A percentile compares a stretch with the other conserved stretches of the same genome.
Evolutionary conservation across 2,888 invertebrate species (phyloP).

Genomic region (Fragum whitleyi): DNA sequence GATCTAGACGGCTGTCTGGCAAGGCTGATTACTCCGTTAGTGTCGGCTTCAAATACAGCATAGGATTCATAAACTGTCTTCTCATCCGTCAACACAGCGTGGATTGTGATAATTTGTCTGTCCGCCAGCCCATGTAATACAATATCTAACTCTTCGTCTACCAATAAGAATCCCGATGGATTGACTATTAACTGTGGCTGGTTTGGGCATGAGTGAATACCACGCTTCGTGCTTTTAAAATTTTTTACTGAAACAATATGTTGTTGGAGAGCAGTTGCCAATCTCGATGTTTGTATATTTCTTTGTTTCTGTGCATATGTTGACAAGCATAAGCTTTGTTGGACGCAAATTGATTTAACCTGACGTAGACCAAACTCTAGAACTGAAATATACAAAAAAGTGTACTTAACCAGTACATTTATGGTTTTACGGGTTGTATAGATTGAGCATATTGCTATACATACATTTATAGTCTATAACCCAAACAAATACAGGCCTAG

Average conservation of each 20-base stretch:
- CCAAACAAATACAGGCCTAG: too few species aligned
- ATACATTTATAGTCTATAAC: too few species aligned
- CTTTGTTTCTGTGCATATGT: background rate
- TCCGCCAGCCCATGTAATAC: constrained; percentile 43
- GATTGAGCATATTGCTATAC: too few species aligned
- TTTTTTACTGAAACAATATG: background rate
- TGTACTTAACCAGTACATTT: too few species aligned
- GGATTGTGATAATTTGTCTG: constrained; percentile 54
- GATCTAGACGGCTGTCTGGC: constrained; percentile 42
- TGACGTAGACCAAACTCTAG: background rate
- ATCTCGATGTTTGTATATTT: background rate
- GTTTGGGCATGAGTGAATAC: background rate
- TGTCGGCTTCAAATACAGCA: constrained; percentile 56
- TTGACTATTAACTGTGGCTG: constrained; percentile 15
- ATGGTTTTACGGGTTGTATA: too few species aligned
- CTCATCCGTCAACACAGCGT: constrained; percentile 53
- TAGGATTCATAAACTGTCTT: constrained; percentile 54
- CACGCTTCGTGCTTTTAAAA: background rate
- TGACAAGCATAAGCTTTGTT: background rate
- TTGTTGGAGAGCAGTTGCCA: background rate
- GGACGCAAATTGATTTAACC: background rate
- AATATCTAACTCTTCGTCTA: constrained; percentile 63
- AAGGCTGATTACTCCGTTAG: constrained; percentile 53
- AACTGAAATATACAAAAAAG: too few species aligned
- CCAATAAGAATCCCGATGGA: constrained; percentile 45